These are phyloP conservation scores for Mesitornis unicolor DNA, from an alignment of 2,113 vertebrate species.

Conservation along the genomic window DNA sequence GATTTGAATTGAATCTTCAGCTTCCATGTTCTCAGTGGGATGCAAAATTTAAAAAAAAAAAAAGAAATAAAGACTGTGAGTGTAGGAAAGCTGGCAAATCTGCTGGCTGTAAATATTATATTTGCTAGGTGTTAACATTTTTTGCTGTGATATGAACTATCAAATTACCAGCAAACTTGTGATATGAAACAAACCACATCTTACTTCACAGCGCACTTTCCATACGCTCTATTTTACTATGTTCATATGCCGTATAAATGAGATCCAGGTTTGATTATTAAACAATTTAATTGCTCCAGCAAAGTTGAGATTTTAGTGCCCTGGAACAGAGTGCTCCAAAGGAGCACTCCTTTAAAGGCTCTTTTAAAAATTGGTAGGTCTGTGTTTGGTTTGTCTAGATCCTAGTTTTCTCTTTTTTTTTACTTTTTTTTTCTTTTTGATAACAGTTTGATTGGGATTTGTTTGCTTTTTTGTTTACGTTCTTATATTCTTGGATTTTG, in stretches of 20 bases:
- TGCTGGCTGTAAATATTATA: not conserved
- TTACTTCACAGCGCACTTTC: not conserved
- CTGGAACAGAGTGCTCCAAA: not conserved
- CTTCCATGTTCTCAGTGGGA: not conserved
- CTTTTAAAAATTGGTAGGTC: not conserved
- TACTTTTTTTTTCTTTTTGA: not conserved
- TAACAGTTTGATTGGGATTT: not conserved
- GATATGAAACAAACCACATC: conserved; percentile 43
- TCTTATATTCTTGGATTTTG: not conserved
- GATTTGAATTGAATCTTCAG: not conserved
- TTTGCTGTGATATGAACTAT: conserved; percentile 8
- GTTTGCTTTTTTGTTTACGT: not conserved
- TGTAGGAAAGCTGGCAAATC: not conserved
- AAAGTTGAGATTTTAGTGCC: not conserved
- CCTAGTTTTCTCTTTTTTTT: not conserved
- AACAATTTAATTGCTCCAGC: not conserved
- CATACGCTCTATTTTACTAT: not conserved
- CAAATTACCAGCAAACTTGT: conserved; percentile 33
- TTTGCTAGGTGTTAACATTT: conserved; percentile 7
- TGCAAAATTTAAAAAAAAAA: not conserved
- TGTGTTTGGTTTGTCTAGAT: not conserved
- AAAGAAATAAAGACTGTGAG: not conserved
- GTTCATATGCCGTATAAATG: not conserved
- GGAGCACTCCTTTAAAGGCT: not conserved
- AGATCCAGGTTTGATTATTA: conserved; percentile 38